These are phyloP conservation scores for Cryptoprocta ferox DNA, from an alignment of 2,797 vertebrate species.

Conservation along the genomic window DNA sequence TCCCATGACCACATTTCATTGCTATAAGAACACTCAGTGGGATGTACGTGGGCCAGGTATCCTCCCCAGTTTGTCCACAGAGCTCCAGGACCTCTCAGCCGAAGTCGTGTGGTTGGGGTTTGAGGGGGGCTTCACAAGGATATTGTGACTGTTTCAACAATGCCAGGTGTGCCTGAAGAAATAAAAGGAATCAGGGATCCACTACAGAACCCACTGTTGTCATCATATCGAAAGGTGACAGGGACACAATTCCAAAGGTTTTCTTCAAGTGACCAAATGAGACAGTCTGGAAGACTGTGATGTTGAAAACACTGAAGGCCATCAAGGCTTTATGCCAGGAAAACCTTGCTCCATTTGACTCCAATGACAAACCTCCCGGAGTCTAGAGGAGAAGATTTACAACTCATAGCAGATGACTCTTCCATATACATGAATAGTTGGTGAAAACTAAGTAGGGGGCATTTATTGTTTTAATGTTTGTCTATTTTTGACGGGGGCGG, in stretches of 20 bases:
- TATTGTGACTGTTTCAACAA: not conserved
- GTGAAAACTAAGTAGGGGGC: not conserved
- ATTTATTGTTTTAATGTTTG: not conserved
- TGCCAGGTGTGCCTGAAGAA: not conserved
- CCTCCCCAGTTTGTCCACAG: not conserved
- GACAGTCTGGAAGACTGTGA: not conserved
- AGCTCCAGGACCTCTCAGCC: not conserved
- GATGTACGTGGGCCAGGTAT: not conserved
- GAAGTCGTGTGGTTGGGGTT: not conserved
- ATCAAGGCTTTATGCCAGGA: not conserved
- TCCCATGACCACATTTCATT: not conserved
- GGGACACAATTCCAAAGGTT: not conserved
- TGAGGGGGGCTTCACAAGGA: not conserved
- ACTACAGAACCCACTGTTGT: not conserved
- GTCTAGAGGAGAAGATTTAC: not conserved
- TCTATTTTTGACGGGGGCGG: too few relatives aligned
- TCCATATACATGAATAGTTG: not conserved
- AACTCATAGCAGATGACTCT: not conserved
- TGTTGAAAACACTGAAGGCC: not conserved
- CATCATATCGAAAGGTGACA: not conserved
- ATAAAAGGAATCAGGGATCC: not conserved
- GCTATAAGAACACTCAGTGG: not conserved
- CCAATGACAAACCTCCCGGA: not conserved
- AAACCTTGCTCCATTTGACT: not conserved
- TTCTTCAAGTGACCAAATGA: conserved; percentile 7